phyloP scores from a whole-genome alignment of 92 coral and sea anemone species.

The Heteractis magnifica region DNA sequence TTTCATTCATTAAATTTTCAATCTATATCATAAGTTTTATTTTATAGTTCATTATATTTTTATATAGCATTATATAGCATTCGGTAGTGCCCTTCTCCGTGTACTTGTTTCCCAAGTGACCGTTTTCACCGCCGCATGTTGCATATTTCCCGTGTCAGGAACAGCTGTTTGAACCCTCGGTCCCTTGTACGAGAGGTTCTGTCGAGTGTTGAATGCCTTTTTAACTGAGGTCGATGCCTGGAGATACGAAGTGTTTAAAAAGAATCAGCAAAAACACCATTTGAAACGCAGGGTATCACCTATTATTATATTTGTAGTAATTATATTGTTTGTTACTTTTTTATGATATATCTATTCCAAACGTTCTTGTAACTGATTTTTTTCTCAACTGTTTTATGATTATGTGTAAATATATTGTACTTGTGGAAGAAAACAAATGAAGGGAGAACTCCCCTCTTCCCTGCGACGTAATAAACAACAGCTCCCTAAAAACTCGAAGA shows the following conservation, averaged over 20 bases:
- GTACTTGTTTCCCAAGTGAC: slow-evolving; percentile 36
- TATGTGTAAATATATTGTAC: too few relatives aligned
- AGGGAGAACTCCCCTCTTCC: too few relatives aligned
- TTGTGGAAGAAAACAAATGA: too few relatives aligned
- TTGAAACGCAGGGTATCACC: too few relatives aligned
- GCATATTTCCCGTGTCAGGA: not conserved
- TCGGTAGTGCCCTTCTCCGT: not conserved
- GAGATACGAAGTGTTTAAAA: not conserved
- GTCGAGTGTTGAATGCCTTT: slow-evolving; percentile 80
- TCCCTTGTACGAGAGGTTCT: slow-evolving; percentile 75
- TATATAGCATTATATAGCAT: not conserved
- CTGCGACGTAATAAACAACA: too few relatives aligned
- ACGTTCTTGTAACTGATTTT: too few relatives aligned
- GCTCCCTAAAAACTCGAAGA: too few relatives aligned
- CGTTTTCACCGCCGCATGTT: slow-evolving; percentile 18
- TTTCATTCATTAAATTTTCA: too few relatives aligned
- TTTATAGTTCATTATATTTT: not conserved
- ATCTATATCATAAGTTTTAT: not conserved
- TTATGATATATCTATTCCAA: too few relatives aligned
- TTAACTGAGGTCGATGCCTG: slow-evolving; percentile 79
- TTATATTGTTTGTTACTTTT: too few relatives aligned
- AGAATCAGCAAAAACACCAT: not conserved
- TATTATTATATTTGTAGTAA: too few relatives aligned
- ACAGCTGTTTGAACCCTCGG: slow-evolving; percentile 64
- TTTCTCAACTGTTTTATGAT: too few relatives aligned